These are phyloP conservation scores for Poeciliopsis prolifica DNA, from an alignment of 2,113 vertebrate species.

Conservation along the genomic window DNA sequence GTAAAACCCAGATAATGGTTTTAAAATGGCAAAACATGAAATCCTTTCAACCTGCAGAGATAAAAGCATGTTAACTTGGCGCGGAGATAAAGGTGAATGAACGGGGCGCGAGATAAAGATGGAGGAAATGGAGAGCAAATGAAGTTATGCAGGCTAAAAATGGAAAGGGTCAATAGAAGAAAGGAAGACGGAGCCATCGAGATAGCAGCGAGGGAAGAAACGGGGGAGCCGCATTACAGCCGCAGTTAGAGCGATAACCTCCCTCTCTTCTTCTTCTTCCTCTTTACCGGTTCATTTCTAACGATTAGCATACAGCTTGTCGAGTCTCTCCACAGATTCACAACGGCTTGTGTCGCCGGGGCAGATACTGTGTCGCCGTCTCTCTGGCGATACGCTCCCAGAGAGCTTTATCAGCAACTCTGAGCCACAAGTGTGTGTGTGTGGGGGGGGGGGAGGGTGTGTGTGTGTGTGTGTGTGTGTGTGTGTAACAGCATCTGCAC, in stretches of 20 bases:
- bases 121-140: neutral
- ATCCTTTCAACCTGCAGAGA: conserved; percentile 10
- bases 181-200: conserved; percentile 21
- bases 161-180: conserved; percentile 16
- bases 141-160: conserved; percentile 8
- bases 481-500: conserved; percentile 21
- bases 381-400: conserved; percentile 29
- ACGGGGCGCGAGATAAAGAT: conserved; percentile 1
- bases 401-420: conserved; percentile 56
- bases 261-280: conserved; percentile 33
- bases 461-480: neutral
- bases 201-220: neutral
- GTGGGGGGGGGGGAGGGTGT: too few species aligned
- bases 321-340: conserved; percentile 30
- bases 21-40: neutral
- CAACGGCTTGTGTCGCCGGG: conserved; percentile 48
- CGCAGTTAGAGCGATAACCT: conserved; percentile 39
- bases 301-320: conserved; percentile 57
- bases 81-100: conserved; percentile 18
- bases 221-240: conserved; percentile 24
- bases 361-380: conserved; percentile 42
- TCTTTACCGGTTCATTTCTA: conserved; percentile 53
- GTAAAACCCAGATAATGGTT: neutral
- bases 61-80: conserved; percentile 26
- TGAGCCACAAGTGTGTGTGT: conserved; percentile 9